Evolutionary conservation across 1,140 invertebrate genomes (phyloP).

Genomic region (Dicyema japonicum): DNA sequence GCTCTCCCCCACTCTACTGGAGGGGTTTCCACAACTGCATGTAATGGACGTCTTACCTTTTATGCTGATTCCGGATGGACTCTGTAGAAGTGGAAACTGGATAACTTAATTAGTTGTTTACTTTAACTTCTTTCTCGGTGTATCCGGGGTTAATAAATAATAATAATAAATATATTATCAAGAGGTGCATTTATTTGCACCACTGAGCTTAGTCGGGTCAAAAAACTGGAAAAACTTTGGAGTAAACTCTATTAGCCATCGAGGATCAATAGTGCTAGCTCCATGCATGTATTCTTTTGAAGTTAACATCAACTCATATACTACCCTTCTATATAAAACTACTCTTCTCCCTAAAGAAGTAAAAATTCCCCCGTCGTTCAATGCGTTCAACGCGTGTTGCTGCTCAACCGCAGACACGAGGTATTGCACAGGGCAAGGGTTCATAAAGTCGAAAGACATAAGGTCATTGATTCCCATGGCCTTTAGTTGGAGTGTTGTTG

Average conservation of each 20-base stretch:
- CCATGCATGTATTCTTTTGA: slow-evolving; percentile 98
- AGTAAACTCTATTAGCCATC: slow-evolving; percentile 93
- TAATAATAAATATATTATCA: too few relatives aligned
- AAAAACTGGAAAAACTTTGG: slow-evolving; percentile 93
- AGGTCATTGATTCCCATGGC: slow-evolving; percentile 98
- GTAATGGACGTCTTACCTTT: too few relatives aligned
- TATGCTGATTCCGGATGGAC: too few relatives aligned
- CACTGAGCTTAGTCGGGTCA: slow-evolving; percentile 82
- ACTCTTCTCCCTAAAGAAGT: slow-evolving; percentile 56
- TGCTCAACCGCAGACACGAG: slow-evolving; percentile 84
- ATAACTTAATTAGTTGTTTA: too few relatives aligned
- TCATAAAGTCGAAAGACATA: slow-evolving; percentile 97
- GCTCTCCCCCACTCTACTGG: too few relatives aligned
- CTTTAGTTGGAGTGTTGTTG: slow-evolving; percentile 72
- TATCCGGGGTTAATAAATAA: too few relatives aligned
- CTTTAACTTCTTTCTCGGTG: too few relatives aligned
- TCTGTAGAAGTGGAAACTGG: too few relatives aligned
- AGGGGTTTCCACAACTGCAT: too few relatives aligned
- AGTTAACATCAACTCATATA: slow-evolving; percentile 85
- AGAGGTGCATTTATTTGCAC: too few relatives aligned
- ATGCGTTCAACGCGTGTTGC: slow-evolving; percentile 66
- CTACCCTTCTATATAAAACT: slow-evolving; percentile 44
- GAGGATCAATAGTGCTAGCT: slow-evolving; percentile 85
- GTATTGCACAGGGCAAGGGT: slow-evolving; percentile 59
- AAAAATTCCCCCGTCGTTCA: slow-evolving; percentile 74